Conservation (phyloP, 1,140 invertebrate genomes). For the Hylaeus volcanicus region DNA sequence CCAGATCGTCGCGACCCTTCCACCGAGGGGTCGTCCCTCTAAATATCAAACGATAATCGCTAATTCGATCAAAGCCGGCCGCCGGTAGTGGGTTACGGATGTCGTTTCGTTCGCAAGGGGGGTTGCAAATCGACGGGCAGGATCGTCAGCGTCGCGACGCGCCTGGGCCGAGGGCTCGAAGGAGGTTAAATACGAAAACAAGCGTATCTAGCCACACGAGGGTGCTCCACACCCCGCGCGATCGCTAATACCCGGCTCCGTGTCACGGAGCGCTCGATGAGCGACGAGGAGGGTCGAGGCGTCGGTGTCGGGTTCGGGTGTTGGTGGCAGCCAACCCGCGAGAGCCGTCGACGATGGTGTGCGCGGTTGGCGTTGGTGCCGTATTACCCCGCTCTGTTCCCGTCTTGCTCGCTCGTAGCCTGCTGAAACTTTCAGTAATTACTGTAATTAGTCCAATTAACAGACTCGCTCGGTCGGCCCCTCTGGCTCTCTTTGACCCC, state of each 20-base stretch:
- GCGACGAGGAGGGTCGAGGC: constrained; percentile 65
- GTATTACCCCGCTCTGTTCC: constrained; percentile 70
- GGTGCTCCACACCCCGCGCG: constrained; percentile 64
- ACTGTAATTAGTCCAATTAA: constrained; percentile 81
- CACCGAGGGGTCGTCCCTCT: constrained; percentile 3
- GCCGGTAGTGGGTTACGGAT: constrained; percentile 34
- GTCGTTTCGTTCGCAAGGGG: not conserved
- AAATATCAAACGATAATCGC: constrained; percentile 54
- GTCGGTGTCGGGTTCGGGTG: constrained; percentile 45
- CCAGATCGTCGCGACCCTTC: constrained; percentile 13
- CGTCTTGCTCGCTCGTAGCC: constrained; percentile 67
- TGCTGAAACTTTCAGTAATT: constrained; percentile 81
- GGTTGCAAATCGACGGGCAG: not conserved
- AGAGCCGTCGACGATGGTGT: constrained; percentile 53
- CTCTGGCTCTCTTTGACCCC: constrained; percentile 57
- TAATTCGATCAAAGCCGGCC: constrained; percentile 61
- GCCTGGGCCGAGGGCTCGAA: constrained; percentile 21
- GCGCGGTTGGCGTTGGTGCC: constrained; percentile 62
- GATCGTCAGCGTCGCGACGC: constrained; percentile 24
- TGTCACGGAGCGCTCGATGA: constrained; percentile 59
- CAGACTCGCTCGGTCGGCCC: constrained; percentile 78
- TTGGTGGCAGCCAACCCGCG: constrained; percentile 40
- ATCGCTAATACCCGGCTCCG: constrained; percentile 73
- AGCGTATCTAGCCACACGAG: constrained; percentile 65
- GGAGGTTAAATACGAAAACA: constrained; percentile 69